These are phyloP conservation scores for Alligator mississippiensis DNA, from an alignment of 2,113 vertebrate species.

Conservation along the genomic window DNA sequence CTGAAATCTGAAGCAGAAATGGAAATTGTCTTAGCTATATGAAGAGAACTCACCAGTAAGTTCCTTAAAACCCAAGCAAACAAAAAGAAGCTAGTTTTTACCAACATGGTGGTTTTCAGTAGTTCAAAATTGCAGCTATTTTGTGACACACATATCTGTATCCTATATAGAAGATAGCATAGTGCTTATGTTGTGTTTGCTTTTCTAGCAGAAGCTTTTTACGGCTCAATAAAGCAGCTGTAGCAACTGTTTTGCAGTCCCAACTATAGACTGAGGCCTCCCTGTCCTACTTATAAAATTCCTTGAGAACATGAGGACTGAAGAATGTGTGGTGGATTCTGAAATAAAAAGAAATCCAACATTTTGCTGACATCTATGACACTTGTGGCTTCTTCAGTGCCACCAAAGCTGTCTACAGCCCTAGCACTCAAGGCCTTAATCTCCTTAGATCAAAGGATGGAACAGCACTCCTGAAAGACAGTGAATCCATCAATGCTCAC, in stretches of 20 bases:
- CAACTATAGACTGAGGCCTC: background rate
- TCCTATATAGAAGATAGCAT: background rate
- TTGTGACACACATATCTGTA: background rate
- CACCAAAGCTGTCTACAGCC: too few relatives aligned
- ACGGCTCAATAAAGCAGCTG: background rate
- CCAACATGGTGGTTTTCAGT: background rate
- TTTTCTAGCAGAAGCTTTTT: background rate
- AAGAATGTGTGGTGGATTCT: too few relatives aligned
- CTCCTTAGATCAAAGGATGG: too few relatives aligned
- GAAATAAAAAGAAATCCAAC: too few relatives aligned
- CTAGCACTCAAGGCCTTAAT: too few relatives aligned
- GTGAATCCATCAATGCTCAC: too few relatives aligned
- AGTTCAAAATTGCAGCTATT: background rate
- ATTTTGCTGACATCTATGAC: too few relatives aligned
- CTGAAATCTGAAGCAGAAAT: background rate
- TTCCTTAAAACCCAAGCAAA: background rate
- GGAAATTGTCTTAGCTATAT: background rate
- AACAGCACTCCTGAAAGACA: too few relatives aligned
- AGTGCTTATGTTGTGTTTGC: background rate
- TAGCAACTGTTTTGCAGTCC: constrained; percentile 39
- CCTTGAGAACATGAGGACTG: too few relatives aligned
- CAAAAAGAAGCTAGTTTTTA: background rate
- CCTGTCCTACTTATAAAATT: background rate
- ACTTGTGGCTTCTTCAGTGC: too few relatives aligned
- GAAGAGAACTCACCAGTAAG: background rate